Percentiles rank a stretch among this genome's conserved stretches.
These are phyloP conservation scores for Aphidius colemani DNA, from an alignment of 2,888 invertebrate species.

Conservation along the genomic window DNA sequence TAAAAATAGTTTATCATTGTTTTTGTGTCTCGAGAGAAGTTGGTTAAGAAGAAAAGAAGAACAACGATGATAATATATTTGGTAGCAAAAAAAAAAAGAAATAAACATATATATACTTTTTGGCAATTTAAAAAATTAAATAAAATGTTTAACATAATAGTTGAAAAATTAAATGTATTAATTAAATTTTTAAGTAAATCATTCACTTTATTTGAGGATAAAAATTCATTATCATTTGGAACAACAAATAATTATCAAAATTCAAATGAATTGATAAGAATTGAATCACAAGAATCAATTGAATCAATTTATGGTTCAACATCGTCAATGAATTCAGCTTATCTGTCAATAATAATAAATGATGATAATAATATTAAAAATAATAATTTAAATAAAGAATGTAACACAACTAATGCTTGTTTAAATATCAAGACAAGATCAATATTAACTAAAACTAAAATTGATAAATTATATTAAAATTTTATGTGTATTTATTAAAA, in stretches of 20 bases:
- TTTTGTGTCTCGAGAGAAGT: too few species aligned
- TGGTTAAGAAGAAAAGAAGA: too few species aligned
- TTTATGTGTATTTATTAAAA: too few species aligned
- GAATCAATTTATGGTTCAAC: slow-evolving; percentile 25
- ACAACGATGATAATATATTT: too few species aligned
- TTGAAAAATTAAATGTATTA: background rate
- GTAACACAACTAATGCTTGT: background rate
- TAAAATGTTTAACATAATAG: background rate
- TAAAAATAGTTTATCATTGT: too few species aligned
- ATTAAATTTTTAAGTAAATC: slow-evolving; percentile 15
- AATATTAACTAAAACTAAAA: slow-evolving; percentile 38
- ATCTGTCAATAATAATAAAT: slow-evolving; percentile 15
- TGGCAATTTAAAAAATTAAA: background rate
- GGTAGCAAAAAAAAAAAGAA: background rate
- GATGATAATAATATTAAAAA: slow-evolving; percentile 17
- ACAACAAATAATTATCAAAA: slow-evolving; percentile 2
- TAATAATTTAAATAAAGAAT: slow-evolving; percentile 9
- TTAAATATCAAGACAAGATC: slow-evolving; percentile 28
- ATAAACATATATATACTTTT: background rate
- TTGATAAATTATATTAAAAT: slow-evolving; percentile 15
- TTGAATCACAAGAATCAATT: slow-evolving; percentile 20
- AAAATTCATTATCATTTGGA: slow-evolving; percentile 2
- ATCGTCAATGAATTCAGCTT: slow-evolving; percentile 14
- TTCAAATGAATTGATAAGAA: background rate
- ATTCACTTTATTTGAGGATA: background rate